Conservation (phyloP, 2,797 vertebrate species). For the Onychomys leucogaster region DNA sequence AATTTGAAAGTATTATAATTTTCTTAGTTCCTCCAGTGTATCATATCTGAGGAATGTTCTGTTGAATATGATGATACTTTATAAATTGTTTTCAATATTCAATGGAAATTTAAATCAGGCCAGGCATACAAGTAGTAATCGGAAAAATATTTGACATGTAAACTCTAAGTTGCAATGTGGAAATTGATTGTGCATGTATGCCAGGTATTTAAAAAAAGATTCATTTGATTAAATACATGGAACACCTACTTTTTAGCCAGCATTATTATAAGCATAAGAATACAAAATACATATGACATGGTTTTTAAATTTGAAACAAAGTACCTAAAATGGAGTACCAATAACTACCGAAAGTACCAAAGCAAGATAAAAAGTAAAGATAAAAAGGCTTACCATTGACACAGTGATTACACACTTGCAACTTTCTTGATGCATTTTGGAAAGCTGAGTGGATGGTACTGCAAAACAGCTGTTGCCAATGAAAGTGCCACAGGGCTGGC, state of each 20-base stretch:
- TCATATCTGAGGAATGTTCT: not conserved
- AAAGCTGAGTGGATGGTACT: not conserved
- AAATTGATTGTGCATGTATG: not conserved
- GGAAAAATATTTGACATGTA: not conserved
- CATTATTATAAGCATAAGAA: not conserved
- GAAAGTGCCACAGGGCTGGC: not conserved
- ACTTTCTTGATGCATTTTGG: not conserved
- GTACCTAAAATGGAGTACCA: not conserved
- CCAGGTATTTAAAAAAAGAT: not conserved
- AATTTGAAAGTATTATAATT: not conserved
- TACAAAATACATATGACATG: not conserved
- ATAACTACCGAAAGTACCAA: conserved; percentile 22
- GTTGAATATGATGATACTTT: not conserved
- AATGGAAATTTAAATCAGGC: not conserved
- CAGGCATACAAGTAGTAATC: not conserved
- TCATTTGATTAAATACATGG: not conserved
- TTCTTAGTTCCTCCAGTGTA: conserved; percentile 9
- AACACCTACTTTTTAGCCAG: not conserved
- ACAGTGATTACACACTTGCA: not conserved
- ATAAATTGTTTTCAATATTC: not conserved
- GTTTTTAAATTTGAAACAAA: not conserved
- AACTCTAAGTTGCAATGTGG: not conserved
- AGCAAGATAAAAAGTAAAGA: not conserved
- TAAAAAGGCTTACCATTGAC: not conserved
- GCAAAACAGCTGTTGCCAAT: not conserved